A percentile compares a stretch with the other conserved stretches of the same genome.
Evolutionary conservation across 2,888 invertebrate species (phyloP).

Genomic region (Acronicta aceris): DNA sequence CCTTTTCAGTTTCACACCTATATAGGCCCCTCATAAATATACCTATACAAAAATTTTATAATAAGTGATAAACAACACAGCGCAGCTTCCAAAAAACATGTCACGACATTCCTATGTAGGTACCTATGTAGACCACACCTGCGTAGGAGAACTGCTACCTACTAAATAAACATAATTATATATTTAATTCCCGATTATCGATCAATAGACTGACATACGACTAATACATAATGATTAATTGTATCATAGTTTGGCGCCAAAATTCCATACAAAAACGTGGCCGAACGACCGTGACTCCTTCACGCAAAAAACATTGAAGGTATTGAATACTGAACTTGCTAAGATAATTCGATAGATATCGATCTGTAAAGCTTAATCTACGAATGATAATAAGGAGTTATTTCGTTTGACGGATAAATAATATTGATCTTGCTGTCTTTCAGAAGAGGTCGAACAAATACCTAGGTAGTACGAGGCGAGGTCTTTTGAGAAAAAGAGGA

Average conservation of each 20-base stretch:
- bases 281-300: conserved; percentile 84
- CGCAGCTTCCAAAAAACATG: conserved; percentile 61
- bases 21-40: conserved; percentile 76
- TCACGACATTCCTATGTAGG: conserved; percentile 52
- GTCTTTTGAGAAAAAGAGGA: conserved; percentile 62
- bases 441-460: conserved; percentile 61
- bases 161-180: conserved; percentile 41
- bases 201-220: conserved; percentile 32
- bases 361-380: conserved; percentile 35
- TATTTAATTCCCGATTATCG: conserved; percentile 36
- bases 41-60: conserved; percentile 70
- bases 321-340: conserved; percentile 59
- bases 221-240: conserved; percentile 66
- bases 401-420: conserved; percentile 31
- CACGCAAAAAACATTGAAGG: conserved; percentile 67
- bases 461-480: conserved; percentile 57
- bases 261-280: conserved; percentile 83
- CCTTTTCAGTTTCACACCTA: conserved; percentile 68
- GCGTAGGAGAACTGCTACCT: conserved; percentile 45
- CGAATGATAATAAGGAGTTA: conserved; percentile 45
- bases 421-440: conserved; percentile 58
- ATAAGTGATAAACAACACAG: conserved; percentile 59
- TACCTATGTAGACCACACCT: conserved; percentile 44
- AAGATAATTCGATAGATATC: conserved; percentile 36
- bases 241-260: conserved; percentile 82